Evolutionary conservation across 2,888 invertebrate species (phyloP), one percentile per base, ranked within the genome.

Genomic region (Yponomeuta evonymella): DNA sequence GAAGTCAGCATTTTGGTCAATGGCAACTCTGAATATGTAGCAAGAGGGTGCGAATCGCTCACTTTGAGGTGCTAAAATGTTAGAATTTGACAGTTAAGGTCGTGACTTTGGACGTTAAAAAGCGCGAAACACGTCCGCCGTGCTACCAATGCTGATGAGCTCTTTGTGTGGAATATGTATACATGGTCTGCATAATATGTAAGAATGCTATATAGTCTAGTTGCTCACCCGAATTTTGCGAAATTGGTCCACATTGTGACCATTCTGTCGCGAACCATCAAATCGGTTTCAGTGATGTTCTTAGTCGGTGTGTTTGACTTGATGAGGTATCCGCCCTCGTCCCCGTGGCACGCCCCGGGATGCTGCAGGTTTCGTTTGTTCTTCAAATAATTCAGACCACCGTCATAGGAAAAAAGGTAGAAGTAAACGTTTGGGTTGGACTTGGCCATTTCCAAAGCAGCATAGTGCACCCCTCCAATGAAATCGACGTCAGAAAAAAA

Each of bases 231-330:
- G 76, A 81, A 82, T 78, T 92, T 93, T 0, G 94, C 95, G 80
- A 95, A 95, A 76, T 95, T 94, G 0, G 94, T 92, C 94, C 95
- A 94, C 83, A 94, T 82, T 30, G 85, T 80, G n/a, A 91, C 85
- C 77, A 94, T 82, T 43, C 87, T 84, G 36, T 89, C 81, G 6
- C 90, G 83, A 10, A 93, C 85, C 33, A 85, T 72, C 73, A 76
- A 79, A 74, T 90, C 92, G 4, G 79, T 81, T 48, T 82, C 79
- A 15, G 81, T 78, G 11, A 84, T 73, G 58, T 81, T 75, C 6
- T 77, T 79, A 0, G 77, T 77, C 15, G n/a, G 36, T 33, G 80
- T 74, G 2, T 76, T 73, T 67, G 77, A 79, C 72, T 91, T 93
- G 48, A 95, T 90, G 1, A 95, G 72, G 75, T 95, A 95, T 12